Evolutionary conservation across 2,797 vertebrate genomes (phyloP).

Genomic region (Rhinella marina): DNA sequence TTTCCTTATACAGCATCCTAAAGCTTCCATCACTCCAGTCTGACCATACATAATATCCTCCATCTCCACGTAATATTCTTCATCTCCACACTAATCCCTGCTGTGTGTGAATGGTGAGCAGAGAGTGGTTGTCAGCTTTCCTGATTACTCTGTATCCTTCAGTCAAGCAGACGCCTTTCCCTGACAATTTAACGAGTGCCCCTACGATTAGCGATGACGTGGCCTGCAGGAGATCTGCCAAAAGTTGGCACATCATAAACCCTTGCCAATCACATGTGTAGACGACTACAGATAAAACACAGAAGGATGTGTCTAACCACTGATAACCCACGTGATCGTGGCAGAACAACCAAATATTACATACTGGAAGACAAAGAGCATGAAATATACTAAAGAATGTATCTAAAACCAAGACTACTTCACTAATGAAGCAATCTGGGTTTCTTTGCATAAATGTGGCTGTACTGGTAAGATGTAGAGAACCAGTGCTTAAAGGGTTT

Average conservation of each 20-base stretch:
- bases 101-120: constrained; percentile 26
- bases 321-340: background rate
- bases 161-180: constrained; percentile 43
- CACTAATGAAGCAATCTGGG: background rate
- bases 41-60: constrained; percentile 4
- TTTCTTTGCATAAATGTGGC: background rate
- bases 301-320: constrained; percentile 1
- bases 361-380: background rate
- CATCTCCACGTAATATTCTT: constrained; percentile 7
- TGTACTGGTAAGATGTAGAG: too few relatives aligned
- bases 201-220: constrained; percentile 33
- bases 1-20: background rate
- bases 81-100: constrained; percentile 36
- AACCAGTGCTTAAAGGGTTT: too few relatives aligned
- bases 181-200: constrained; percentile 44
- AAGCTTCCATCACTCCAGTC: background rate
- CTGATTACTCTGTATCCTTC: constrained; percentile 29
- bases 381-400: background rate
- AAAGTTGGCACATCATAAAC: constrained; percentile 27
- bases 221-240: constrained; percentile 42
- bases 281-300: constrained; percentile 8
- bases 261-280: constrained; percentile 23
- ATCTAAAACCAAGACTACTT: background rate
- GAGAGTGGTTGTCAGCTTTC: constrained; percentile 26
- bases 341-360: background rate